phyloP scores from a whole-genome alignment of 53 echinoderm and acorn worm species.

The Apostichopus leukothele region DNA sequence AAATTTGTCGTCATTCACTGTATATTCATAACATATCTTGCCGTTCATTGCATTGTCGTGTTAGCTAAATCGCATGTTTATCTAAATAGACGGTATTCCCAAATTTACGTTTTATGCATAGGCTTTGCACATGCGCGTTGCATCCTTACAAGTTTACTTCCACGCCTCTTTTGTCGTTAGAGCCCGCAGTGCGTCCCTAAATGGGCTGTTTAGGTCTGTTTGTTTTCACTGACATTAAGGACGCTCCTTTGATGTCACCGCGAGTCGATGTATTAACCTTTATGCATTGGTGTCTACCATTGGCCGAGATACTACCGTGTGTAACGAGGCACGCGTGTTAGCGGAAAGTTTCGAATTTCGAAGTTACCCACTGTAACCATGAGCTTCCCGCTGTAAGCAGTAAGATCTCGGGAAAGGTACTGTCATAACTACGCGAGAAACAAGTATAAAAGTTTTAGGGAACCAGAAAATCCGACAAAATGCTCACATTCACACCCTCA shows the following conservation, averaged over 20 bases:
- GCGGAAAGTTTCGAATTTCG: slow-evolving; percentile 23
- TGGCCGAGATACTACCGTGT: slow-evolving; percentile 64
- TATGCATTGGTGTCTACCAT: slow-evolving; percentile 8
- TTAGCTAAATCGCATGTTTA: neutral
- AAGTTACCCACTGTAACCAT: slow-evolving; percentile 30
- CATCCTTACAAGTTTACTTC: neutral
- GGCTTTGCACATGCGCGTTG: neutral
- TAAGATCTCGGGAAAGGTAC: neutral
- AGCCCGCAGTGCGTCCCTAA: slow-evolving; percentile 47
- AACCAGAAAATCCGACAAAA: slow-evolving; percentile 15
- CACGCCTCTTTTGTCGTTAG: slow-evolving; percentile 34
- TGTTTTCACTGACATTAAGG: slow-evolving; percentile 94
- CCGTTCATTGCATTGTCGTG: neutral
- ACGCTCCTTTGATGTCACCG: slow-evolving; percentile 82
- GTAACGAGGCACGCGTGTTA: slow-evolving; percentile 70
- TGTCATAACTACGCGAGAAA: neutral
- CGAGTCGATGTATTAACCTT: slow-evolving; percentile 50
- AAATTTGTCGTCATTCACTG: neutral
- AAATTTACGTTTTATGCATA: too few relatives aligned
- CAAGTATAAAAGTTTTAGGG: slow-evolving; percentile 39
- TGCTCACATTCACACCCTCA: slow-evolving; percentile 16
- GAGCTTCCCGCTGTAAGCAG: slow-evolving; percentile 9
- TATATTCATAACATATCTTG: neutral
- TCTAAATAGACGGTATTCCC: too few relatives aligned
- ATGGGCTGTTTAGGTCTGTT: slow-evolving; percentile 64